phyloP scores from a whole-genome alignment of 2,113 vertebrate genomes.

The rat (Rattus norvegicus) region DNA sequence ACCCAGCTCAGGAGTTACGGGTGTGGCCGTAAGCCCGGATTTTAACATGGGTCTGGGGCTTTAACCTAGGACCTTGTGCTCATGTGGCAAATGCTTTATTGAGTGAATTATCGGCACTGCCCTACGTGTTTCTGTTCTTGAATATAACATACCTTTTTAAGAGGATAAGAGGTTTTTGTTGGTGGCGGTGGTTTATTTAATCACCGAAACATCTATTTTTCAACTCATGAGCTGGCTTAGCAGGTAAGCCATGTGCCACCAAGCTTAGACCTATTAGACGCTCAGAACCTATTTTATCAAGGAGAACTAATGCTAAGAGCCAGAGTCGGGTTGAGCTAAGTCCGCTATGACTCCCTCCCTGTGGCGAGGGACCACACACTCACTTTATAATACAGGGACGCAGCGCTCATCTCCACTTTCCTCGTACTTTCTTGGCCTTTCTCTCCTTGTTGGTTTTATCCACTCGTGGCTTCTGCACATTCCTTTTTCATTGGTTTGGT shows the following conservation, averaged over 20 bases:
- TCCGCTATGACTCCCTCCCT: background rate
- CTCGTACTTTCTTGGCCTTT: background rate
- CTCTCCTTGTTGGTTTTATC: background rate
- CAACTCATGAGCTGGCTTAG: background rate
- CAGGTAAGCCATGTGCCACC: background rate
- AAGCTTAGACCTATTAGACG: no score
- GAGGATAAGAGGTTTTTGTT: background rate
- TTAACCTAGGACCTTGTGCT: no score
- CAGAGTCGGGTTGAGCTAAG: constrained; percentile 3
- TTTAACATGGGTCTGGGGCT: background rate
- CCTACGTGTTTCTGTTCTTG: background rate
- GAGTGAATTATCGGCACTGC: background rate
- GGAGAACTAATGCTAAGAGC: background rate
- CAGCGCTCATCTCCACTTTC: background rate
- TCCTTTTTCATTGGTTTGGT: background rate
- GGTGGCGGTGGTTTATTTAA: background rate
- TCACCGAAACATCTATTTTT: background rate
- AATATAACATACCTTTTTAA: background rate
- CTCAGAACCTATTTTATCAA: background rate
- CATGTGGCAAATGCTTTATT: background rate
- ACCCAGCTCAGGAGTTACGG: background rate
- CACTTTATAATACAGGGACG: background rate
- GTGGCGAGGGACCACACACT: background rate
- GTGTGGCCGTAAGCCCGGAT: no score
- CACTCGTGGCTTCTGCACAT: background rate